Percentiles rank a stretch among this genome's conserved stretches.
Evolutionary conservation across 1,140 invertebrate species (phyloP).

Genomic region (Meloidogyne floridensis): DNA sequence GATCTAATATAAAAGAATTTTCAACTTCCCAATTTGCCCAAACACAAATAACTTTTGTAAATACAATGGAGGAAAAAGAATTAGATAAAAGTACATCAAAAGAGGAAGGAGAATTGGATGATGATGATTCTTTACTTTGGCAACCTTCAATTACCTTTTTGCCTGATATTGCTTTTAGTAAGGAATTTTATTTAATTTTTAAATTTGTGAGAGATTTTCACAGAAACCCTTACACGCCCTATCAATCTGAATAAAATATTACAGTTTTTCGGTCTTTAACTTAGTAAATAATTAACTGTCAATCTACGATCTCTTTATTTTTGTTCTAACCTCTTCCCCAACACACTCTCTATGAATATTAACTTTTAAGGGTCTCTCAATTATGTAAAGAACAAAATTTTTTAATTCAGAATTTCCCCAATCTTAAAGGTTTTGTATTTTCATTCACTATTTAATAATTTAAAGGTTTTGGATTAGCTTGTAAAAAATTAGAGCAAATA

Average conservation of each 20-base stretch:
- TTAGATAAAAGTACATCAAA: not conserved
- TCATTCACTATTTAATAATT: not conserved
- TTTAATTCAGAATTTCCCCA: too few species aligned
- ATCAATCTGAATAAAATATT: too few species aligned
- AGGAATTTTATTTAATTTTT: conserved; percentile 12
- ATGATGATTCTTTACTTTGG: conserved; percentile 15
- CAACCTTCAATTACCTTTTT: conserved; percentile 31
- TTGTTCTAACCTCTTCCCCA: too few species aligned
- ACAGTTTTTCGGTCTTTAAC: too few species aligned
- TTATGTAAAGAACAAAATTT: too few species aligned
- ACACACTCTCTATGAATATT: too few species aligned
- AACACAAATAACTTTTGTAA: conserved; percentile 10
- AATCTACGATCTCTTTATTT: too few species aligned
- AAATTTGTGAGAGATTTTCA: not conserved
- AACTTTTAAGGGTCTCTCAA: too few species aligned
- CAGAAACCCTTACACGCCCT: too few species aligned
- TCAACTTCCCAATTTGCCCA: conserved; percentile 8
- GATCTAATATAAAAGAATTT: conserved; percentile 15
- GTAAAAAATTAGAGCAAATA: conserved; percentile 33
- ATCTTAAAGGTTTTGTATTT: too few species aligned
- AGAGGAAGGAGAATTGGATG: conserved; percentile 23
- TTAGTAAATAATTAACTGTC: too few species aligned
- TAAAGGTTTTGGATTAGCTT: conserved; percentile 23
- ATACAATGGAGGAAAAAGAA: conserved; percentile 10
- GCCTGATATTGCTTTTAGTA: conserved; percentile 33